Evolutionary conservation across 2,797 vertebrate species (phyloP).

Genomic region (Rhabdophis nuchalis): DNA sequence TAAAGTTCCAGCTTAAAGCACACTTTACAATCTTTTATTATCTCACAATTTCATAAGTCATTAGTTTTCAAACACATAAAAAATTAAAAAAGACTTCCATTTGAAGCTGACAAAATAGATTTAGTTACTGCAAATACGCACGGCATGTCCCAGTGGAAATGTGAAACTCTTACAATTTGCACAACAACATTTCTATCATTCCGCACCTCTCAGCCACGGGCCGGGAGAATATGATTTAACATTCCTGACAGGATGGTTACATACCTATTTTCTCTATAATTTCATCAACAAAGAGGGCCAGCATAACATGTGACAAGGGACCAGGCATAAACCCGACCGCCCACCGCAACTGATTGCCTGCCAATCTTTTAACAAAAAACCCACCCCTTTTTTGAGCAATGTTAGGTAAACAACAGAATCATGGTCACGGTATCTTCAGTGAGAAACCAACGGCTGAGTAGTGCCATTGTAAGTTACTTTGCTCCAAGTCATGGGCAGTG

Average conservation of each 20-base stretch:
- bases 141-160: slow-evolving; percentile 35
- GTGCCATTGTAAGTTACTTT: neutral
- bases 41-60: slow-evolving; percentile 20
- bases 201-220: slow-evolving; percentile 28
- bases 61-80: slow-evolving; percentile 26
- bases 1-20: slow-evolving; percentile 21
- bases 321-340: neutral
- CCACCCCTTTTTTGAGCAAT: neutral
- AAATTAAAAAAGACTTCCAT: slow-evolving; percentile 22
- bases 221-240: slow-evolving; percentile 42
- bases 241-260: slow-evolving; percentile 41
- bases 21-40: slow-evolving; percentile 19
- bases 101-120: slow-evolving; percentile 40
- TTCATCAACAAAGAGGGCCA: neutral
- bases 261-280: neutral
- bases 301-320: neutral
- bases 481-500: too few species aligned
- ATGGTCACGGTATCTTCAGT: neutral
- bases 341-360: neutral
- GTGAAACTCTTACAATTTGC: slow-evolving; percentile 38
- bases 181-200: slow-evolving; percentile 44
- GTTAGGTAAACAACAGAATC: neutral
- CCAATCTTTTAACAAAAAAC: neutral
- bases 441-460: neutral
- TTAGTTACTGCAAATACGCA: slow-evolving; percentile 19